Conservation (phyloP, 2,797 vertebrate genomes). For the Melopsittacus undulatus region DNA sequence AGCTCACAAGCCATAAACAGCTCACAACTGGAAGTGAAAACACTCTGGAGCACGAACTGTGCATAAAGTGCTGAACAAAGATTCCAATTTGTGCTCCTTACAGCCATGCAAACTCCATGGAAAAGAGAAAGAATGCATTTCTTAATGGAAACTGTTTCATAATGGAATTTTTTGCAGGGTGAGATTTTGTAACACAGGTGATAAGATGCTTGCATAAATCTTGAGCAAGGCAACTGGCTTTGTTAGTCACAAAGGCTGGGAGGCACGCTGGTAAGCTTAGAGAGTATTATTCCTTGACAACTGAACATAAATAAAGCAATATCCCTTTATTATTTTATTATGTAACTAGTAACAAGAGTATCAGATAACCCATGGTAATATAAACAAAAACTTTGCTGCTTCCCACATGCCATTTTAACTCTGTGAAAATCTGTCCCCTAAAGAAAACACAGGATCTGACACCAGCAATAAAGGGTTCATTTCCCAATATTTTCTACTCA, state of each 20-base stretch:
- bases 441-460: background rate
- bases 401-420: background rate
- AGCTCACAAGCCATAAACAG: background rate
- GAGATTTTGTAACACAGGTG: background rate
- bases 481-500: background rate
- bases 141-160: background rate
- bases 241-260: constrained; percentile 1
- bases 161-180: background rate
- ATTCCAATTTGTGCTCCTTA: background rate
- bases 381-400: background rate
- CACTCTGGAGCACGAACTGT: background rate
- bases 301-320: background rate
- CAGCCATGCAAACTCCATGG: background rate
- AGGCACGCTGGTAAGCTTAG: background rate
- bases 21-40: background rate
- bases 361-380: background rate
- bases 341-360: background rate
- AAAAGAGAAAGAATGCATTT: background rate
- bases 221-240: background rate
- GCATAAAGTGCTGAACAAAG: background rate
- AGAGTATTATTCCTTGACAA: background rate
- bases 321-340: background rate
- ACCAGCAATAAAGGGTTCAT: background rate
- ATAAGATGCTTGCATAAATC: background rate
- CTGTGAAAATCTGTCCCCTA: background rate